Conservation (phyloP, 2,888 invertebrate genomes). For the Archips xylosteana region DNA sequence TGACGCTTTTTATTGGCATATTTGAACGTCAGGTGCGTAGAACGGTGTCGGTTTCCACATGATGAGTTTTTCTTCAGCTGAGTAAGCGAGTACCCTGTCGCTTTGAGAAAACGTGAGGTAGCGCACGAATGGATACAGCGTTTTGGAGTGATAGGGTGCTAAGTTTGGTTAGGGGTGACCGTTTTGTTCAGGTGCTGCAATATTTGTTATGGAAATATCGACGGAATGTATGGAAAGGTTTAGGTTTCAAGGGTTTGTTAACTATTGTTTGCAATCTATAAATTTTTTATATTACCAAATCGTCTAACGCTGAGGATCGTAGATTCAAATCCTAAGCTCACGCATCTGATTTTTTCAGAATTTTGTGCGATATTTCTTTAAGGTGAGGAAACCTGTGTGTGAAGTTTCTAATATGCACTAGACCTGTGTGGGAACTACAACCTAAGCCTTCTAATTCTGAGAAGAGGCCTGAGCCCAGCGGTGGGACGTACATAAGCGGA, state of each 20-base stretch:
- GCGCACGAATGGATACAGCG: not conserved
- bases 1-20: slow-evolving; percentile 28
- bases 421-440: too few relatives aligned
- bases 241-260: not conserved
- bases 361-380: too few relatives aligned
- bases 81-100: slow-evolving; percentile 29
- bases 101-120: not conserved
- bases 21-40: slow-evolving; percentile 35
- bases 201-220: slow-evolving; percentile 3
- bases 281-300: too few relatives aligned
- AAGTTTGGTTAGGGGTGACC: slow-evolving; percentile 4
- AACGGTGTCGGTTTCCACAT: slow-evolving; percentile 37
- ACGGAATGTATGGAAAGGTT: not conserved
- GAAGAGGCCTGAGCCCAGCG: too few relatives aligned
- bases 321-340: too few relatives aligned
- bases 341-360: too few relatives aligned
- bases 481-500: too few relatives aligned
- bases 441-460: too few relatives aligned
- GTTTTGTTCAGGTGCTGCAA: not conserved
- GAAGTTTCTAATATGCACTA: too few relatives aligned
- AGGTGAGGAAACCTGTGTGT: too few relatives aligned
- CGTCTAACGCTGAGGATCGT: too few relatives aligned
- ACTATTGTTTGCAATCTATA: too few relatives aligned
- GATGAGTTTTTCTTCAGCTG: slow-evolving; percentile 40
- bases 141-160: slow-evolving; percentile 5